Conservation (phyloP, 23 tunicate species). For the Halocynthia roretzi region DNA sequence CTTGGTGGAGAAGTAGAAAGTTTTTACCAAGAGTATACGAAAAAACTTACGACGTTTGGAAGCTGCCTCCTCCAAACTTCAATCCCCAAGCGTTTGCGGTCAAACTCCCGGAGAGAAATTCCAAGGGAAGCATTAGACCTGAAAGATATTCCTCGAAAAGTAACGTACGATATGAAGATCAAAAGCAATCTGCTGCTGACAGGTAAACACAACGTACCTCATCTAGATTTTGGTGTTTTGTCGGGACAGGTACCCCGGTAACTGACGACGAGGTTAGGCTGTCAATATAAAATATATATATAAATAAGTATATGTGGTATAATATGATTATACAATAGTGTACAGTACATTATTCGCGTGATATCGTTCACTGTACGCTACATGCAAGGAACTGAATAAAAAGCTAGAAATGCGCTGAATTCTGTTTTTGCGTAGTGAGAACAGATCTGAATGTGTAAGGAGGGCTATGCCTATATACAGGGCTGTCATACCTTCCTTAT, state of each 20-base stretch:
- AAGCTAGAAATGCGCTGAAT: too few species aligned
- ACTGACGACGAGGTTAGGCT: too few species aligned
- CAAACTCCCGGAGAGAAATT: constrained; percentile 20
- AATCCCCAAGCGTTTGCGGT: constrained; percentile 72
- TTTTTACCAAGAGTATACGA: background rate
- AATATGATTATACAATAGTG: too few species aligned
- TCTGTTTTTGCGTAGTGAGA: too few species aligned
- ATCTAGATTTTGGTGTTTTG: background rate
- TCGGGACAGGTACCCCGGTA: too few species aligned
- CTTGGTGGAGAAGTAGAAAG: background rate
- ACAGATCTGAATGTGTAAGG: too few species aligned
- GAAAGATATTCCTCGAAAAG: background rate
- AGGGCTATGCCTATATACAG: too few species aligned
- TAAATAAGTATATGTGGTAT: too few species aligned
- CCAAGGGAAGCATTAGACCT: constrained; percentile 26
- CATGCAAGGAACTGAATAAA: background rate
- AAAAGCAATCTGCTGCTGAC: background rate
- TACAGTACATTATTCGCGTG: too few species aligned
- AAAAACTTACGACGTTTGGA: constrained; percentile 41
- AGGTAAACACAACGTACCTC: background rate
- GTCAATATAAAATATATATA: too few species aligned
- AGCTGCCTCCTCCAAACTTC: constrained; percentile 61
- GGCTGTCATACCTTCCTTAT: too few species aligned
- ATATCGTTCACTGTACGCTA: too few species aligned
- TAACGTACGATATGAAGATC: background rate